phyloP scores from a whole-genome alignment of 2,888 invertebrate genomes.

The Tachystola acroxantha region DNA sequence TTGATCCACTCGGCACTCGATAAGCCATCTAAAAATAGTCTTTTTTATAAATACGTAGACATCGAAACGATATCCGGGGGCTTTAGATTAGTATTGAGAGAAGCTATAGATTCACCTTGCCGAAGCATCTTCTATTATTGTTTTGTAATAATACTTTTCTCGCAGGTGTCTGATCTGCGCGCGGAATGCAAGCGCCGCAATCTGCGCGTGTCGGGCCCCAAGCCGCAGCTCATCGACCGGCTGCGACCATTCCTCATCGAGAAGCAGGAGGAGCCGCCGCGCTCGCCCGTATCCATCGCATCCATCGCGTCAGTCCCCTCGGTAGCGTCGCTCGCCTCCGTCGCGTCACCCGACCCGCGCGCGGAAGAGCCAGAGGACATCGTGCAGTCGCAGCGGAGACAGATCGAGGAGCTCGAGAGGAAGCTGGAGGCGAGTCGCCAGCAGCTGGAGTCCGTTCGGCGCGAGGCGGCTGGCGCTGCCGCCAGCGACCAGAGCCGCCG shows the following conservation, averaged over 20 bases:
- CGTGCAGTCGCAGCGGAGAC: constrained; percentile 87
- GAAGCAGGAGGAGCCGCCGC: constrained; percentile 67
- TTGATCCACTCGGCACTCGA: too few species aligned
- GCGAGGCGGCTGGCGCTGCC: constrained; percentile 73
- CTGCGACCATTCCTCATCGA: constrained; percentile 84
- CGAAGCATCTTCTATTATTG: too few species aligned
- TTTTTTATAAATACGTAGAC: too few species aligned
- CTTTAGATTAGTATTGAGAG: too few species aligned
- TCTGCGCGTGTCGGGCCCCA: constrained; percentile 96
- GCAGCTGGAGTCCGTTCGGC: constrained; percentile 84
- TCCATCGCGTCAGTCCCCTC: constrained; percentile 44
- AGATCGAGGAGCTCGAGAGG: constrained; percentile 92
- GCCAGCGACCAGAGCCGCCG: constrained; percentile 66
- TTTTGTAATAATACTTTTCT: not conserved
- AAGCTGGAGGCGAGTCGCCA: constrained; percentile 88
- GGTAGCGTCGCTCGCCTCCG: constrained; percentile 42
- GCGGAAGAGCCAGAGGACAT: constrained; percentile 81
- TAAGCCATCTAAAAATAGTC: too few species aligned
- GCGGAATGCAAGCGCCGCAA: constrained; percentile 95
- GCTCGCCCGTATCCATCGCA: constrained; percentile 53
- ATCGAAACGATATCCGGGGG: too few species aligned
- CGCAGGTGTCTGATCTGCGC: constrained; percentile 87
- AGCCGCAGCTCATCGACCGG: constrained; percentile 95
- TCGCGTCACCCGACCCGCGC: constrained; percentile 45
- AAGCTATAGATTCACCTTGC: too few species aligned